phyloP scores from a whole-genome alignment of 23 tunicate species.

The Botrylloides violaceus region DNA sequence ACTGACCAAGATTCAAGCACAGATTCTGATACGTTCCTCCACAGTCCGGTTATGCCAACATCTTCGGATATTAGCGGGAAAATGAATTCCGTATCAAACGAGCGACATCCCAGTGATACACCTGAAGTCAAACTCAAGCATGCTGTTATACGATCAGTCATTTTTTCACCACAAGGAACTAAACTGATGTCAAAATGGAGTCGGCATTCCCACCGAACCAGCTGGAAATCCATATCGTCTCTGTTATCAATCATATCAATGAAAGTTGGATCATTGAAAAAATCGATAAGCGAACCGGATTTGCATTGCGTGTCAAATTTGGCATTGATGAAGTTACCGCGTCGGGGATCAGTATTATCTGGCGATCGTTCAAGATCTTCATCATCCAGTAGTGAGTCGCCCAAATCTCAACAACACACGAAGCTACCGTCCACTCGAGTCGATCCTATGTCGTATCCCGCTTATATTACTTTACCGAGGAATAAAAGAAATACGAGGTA shows the following conservation, averaged over 20 bases:
- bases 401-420: not conserved
- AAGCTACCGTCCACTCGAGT: not conserved
- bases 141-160: conserved; percentile 58
- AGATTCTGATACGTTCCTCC: not conserved
- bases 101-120: not conserved
- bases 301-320: conserved; percentile 20
- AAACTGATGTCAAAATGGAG: conserved; percentile 62
- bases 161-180: conserved; percentile 70
- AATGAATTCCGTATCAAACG: not conserved
- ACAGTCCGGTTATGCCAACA: conserved; percentile 6
- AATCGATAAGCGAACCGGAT: conserved; percentile 70
- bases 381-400: not conserved
- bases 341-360: not conserved
- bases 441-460: not conserved
- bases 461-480: conserved; percentile 14
- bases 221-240: conserved; percentile 44
- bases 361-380: not conserved
- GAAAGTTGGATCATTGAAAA: conserved; percentile 20
- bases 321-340: not conserved
- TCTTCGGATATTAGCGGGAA: not conserved
- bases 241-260: conserved; percentile 53
- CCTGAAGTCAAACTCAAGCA: not conserved
- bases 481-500: conserved; percentile 9
- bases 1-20: not conserved
- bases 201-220: conserved; percentile 12